A percentile compares a stretch with the other conserved stretches of the same genome.
Evolutionary conservation across 92 coral and sea anemone species (phyloP).

Genomic region (Zoanthus solanderi): DNA sequence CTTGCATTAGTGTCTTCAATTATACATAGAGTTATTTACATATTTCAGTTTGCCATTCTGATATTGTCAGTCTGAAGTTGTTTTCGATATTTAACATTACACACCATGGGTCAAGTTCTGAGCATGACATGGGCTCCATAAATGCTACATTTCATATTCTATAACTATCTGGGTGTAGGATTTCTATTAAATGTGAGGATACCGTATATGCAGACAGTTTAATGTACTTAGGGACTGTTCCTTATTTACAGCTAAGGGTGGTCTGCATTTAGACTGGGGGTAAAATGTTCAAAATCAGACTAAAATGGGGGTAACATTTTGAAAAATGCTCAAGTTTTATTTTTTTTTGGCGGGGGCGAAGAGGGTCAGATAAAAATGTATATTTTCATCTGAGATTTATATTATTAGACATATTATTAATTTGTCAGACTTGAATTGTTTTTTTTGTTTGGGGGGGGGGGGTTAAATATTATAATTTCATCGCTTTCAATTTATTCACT

Average conservation of each 20-base stretch:
- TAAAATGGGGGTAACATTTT: too few species aligned
- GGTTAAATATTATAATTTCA: not conserved
- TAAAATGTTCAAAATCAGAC: too few species aligned
- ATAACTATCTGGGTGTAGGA: constrained; percentile 14
- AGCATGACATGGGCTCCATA: constrained; percentile 21
- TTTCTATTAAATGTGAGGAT: not conserved
- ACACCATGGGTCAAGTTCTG: constrained; percentile 22
- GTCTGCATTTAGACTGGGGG: too few species aligned
- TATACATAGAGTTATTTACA: not conserved
- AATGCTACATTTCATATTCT: constrained; percentile 30
- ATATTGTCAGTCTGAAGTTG: constrained; percentile 24
- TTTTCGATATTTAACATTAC: constrained; percentile 23
- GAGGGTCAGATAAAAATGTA: too few species aligned
- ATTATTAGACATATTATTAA: too few species aligned
- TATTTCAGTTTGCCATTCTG: constrained; percentile 30
- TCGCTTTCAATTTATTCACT: constrained; percentile 17
- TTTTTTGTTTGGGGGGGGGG: not conserved
- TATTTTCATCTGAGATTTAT: too few species aligned
- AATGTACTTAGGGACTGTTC: constrained; percentile 3
- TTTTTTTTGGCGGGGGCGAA: too few species aligned
- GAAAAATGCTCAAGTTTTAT: too few species aligned
- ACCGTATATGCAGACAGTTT: constrained; percentile 13
- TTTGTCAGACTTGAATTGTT: too few species aligned
- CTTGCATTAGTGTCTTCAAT: constrained; percentile 14
- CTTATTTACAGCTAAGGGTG: too few species aligned